Percentiles rank a stretch among this genome's conserved stretches.
These are phyloP conservation scores for Chelonoidis abingdonii DNA, from an alignment of 2,113 vertebrate genomes.

Conservation along the genomic window DNA sequence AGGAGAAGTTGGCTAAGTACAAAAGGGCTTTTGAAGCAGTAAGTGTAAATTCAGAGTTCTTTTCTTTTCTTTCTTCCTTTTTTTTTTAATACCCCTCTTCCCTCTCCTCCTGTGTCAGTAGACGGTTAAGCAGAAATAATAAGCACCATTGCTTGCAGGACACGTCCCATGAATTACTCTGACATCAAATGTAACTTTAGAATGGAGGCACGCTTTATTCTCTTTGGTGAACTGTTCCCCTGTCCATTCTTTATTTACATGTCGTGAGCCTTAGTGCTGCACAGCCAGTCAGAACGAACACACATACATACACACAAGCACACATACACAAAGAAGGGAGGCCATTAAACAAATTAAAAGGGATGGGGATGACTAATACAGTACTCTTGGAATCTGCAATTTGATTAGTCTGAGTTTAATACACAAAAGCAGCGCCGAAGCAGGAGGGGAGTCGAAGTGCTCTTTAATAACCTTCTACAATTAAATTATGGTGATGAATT, in stretches of 20 bases:
- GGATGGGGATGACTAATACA: slow-evolving; percentile 83
- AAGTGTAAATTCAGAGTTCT: slow-evolving; percentile 87
- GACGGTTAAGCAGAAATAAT: slow-evolving; percentile 82
- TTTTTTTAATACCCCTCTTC: slow-evolving; percentile 67
- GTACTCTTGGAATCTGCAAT: slow-evolving; percentile 87
- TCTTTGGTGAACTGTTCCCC: slow-evolving; percentile 78
- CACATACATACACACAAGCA: slow-evolving; percentile 54
- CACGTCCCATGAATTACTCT: slow-evolving; percentile 82
- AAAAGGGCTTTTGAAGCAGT: slow-evolving; percentile 94
- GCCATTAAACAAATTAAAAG: slow-evolving; percentile 90
- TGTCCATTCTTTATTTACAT: slow-evolving; percentile 83
- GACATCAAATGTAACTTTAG: slow-evolving; percentile 85
- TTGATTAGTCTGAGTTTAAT: slow-evolving; percentile 88
- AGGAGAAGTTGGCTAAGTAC: slow-evolving; percentile 90
- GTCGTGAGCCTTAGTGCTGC: slow-evolving; percentile 76
- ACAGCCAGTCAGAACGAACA: slow-evolving; percentile 71
- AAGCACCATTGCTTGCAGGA: slow-evolving; percentile 76
- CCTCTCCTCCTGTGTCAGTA: slow-evolving; percentile 81
- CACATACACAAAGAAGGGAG: slow-evolving; percentile 67
- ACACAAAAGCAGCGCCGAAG: slow-evolving; percentile 82
- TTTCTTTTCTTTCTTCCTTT: slow-evolving; percentile 79
- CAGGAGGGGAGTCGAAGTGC: slow-evolving; percentile 80
- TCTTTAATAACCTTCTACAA: slow-evolving; percentile 85
- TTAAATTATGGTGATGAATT: slow-evolving; percentile 87
- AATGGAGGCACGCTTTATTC: slow-evolving; percentile 83